These are phyloP conservation scores for Peromyscus nudipes DNA, from an alignment of 2,797 vertebrate species.

Conservation along the genomic window DNA sequence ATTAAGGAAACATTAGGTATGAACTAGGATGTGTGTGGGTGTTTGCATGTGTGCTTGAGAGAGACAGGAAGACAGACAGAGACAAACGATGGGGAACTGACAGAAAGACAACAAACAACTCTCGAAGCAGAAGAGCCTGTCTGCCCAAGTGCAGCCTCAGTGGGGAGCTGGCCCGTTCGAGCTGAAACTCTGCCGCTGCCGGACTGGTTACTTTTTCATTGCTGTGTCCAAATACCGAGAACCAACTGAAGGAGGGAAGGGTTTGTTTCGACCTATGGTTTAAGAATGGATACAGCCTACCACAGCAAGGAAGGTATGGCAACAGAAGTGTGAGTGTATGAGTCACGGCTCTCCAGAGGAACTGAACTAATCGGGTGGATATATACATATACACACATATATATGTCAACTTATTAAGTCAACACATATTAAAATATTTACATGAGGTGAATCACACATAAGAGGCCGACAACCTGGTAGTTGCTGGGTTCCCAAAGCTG, in stretches of 20 bases:
- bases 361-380: background rate
- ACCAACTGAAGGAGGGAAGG: background rate
- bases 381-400: background rate
- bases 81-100: background rate
- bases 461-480: background rate
- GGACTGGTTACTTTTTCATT: background rate
- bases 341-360: background rate
- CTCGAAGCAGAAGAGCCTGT: background rate
- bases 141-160: background rate
- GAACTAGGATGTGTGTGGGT: background rate
- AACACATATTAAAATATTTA: background rate
- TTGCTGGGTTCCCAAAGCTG: background rate
- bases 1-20: slow-evolving; percentile 23
- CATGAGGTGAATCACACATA: background rate
- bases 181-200: background rate
- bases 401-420: background rate
- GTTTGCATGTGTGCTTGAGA: no score
- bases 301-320: background rate
- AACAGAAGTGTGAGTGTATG: background rate
- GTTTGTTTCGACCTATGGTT: background rate
- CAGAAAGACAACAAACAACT: background rate
- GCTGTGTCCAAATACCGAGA: background rate
- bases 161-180: background rate
- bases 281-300: background rate
- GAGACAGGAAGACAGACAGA: background rate